These are phyloP conservation scores for Euwallacea fornicatus DNA, from an alignment of 1,140 invertebrate genomes.

Conservation along the genomic window DNA sequence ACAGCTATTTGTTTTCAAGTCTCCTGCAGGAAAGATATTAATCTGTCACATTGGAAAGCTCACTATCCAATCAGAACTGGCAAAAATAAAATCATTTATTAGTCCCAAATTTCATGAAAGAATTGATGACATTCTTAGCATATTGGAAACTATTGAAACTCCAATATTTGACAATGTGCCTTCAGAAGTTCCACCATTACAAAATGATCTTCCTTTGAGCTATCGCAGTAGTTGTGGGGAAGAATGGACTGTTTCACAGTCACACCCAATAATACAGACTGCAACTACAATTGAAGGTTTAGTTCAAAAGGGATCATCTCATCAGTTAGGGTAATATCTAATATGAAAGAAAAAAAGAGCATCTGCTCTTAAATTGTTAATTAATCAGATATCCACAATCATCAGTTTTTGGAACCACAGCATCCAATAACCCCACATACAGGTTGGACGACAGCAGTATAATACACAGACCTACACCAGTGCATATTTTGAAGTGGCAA, in stretches of 20 bases:
- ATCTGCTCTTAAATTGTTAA: neutral
- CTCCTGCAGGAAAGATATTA: conserved; percentile 42
- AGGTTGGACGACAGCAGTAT: conserved; percentile 19
- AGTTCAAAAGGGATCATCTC: conserved; percentile 38
- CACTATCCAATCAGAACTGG: conserved; percentile 40
- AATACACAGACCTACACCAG: neutral
- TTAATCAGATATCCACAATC: neutral
- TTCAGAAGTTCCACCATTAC: conserved; percentile 42
- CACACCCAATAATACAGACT: conserved; percentile 33
- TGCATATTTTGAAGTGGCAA: conserved; percentile 45
- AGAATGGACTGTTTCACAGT: neutral
- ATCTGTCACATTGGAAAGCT: conserved; percentile 43
- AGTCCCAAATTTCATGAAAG: conserved; percentile 35
- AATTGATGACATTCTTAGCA: conserved; percentile 39
- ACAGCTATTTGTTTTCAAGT: conserved; percentile 30
- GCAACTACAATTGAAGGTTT: conserved; percentile 47
- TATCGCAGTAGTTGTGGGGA: conserved; percentile 40
- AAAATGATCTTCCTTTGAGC: conserved; percentile 47
- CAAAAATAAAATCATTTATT: conserved; percentile 42
- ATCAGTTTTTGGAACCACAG: neutral
- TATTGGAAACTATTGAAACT: neutral
- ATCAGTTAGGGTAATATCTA: conserved; percentile 37
- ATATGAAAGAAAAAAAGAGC: too few species aligned
- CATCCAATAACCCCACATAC: conserved; percentile 23
- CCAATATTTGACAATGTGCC: neutral